A percentile compares a stretch with the other conserved stretches of the same genome.
Evolutionary conservation across 2,113 vertebrate genomes (phyloP).

Genomic region (Cyprinodon tularosa): DNA sequence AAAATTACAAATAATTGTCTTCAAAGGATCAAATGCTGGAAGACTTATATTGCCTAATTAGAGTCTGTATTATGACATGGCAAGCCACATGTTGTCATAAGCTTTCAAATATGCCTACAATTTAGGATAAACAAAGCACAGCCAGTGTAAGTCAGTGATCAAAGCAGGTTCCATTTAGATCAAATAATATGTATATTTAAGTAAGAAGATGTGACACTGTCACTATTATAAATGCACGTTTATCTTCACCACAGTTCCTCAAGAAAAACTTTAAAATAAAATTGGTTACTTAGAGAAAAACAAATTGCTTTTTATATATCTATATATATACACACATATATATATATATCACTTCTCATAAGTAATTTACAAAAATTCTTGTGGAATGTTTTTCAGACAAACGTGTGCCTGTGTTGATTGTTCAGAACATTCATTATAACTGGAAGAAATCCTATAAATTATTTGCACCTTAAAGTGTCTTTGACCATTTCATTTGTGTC

Average conservation of each 20-base stretch:
- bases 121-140: conserved; percentile 47
- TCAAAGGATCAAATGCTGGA: conserved; percentile 25
- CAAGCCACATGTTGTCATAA: conserved; percentile 42
- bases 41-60: conserved; percentile 53
- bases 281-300: not conserved
- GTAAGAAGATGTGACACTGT: conserved; percentile 27
- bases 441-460: conserved; percentile 32
- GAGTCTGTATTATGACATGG: conserved; percentile 44
- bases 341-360: too few relatives aligned
- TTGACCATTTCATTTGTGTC: conserved; percentile 42
- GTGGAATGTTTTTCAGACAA: conserved; percentile 32
- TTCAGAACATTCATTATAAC: conserved; percentile 13
- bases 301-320: not conserved
- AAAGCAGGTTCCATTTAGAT: conserved; percentile 46
- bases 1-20: conserved; percentile 4
- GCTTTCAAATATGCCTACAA: conserved; percentile 46
- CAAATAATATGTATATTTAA: conserved; percentile 42
- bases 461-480: conserved; percentile 41
- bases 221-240: conserved; percentile 4
- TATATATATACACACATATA: too few relatives aligned
- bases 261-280: not conserved
- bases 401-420: conserved; percentile 46
- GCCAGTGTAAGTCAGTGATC: conserved; percentile 18
- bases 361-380: not conserved
- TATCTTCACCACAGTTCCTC: not conserved